phyloP scores from a whole-genome alignment of 2,888 invertebrate species.

The Deilephila elpenor region DNA sequence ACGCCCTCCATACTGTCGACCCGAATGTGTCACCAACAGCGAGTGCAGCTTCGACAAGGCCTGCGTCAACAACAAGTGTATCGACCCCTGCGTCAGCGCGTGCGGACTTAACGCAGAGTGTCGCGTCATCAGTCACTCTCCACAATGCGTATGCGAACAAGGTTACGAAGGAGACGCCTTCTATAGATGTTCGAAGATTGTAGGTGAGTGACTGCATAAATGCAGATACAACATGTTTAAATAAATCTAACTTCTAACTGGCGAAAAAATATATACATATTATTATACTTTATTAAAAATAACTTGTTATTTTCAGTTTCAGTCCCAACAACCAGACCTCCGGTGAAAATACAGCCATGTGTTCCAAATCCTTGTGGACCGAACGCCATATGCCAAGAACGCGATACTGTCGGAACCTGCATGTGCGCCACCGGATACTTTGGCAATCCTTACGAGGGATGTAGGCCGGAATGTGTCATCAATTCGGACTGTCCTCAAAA shows the following conservation, averaged over 20 bases:
- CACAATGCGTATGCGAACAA: conserved; percentile 91
- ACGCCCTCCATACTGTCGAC: conserved; percentile 90
- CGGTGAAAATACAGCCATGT: conserved; percentile 75
- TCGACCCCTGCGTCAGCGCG: conserved; percentile 91
- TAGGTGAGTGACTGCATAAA: conserved; percentile 59
- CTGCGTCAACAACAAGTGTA: conserved; percentile 91
- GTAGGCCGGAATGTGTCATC: conserved; percentile 89
- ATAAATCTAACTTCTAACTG: neutral
- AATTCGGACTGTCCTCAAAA: conserved; percentile 88
- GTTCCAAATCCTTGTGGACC: conserved; percentile 87
- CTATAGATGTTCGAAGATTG: conserved; percentile 83
- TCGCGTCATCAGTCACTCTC: conserved; percentile 92
- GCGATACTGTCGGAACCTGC: conserved; percentile 87
- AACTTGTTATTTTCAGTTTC: conserved; percentile 30
- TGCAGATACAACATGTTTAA: neutral
- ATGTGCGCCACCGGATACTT: conserved; percentile 88
- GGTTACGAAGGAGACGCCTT: conserved; percentile 92
- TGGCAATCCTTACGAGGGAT: conserved; percentile 88
- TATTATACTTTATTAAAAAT: neutral
- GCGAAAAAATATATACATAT: neutral
- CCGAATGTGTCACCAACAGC: conserved; percentile 92
- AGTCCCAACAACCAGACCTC: conserved; percentile 41
- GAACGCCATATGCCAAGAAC: conserved; percentile 88
- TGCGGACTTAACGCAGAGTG: conserved; percentile 92
- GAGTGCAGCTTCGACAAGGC: conserved; percentile 91